Evolutionary conservation across 2,888 invertebrate species (phyloP), one percentile per base, ranked within the genome.

Genomic region (Anthophora plumipes): DNA sequence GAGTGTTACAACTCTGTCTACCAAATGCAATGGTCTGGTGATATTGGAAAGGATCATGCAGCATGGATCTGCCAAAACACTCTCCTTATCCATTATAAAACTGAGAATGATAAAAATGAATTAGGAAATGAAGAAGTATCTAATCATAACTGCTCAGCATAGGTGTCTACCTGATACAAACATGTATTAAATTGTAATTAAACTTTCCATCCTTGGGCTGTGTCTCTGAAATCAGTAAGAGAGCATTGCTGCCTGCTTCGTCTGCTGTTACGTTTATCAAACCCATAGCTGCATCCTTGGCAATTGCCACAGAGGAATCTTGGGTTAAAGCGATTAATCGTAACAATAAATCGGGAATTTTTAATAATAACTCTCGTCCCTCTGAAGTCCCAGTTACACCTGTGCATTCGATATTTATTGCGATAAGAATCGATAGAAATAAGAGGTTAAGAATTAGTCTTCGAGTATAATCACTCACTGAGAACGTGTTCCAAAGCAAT

Each of bases 41-140:
- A 98, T 92, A 93, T 98, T 98, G 4, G 96, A 96, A 12, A 98
- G 93, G 70, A 97, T 95, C 96, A 97, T 97, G 81, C 97, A 96
- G 73, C 96, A 96, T 0, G 96, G 95, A 93, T 98, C 98, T 0
- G 98, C 96, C 25, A 95, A 89, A 8, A 91, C 90, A 46, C 95
- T 94, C 50, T 94, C 92, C 77, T 94, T 93, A 87, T 95, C 94
- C 61, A 94, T 91, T 61, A 96, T 94, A 54, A 94, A 93, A 39
- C 94, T 93, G 20, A 88, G 88, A 17, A 0, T 55, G 92, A 70
- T 76, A 80, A 17, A 17, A 50, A 14, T 41, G 1, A 31, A 66
- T 41, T 14, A 3, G 31, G 20, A 25, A 11, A 17, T 12, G 1
- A 20, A 25, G 0, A 20, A 46, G 3, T 9, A n/a, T 9, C 7